Base-by-base conservation (phyloP, 2,797 vertebrate species). In the Argyrosomus regius region DNA sequence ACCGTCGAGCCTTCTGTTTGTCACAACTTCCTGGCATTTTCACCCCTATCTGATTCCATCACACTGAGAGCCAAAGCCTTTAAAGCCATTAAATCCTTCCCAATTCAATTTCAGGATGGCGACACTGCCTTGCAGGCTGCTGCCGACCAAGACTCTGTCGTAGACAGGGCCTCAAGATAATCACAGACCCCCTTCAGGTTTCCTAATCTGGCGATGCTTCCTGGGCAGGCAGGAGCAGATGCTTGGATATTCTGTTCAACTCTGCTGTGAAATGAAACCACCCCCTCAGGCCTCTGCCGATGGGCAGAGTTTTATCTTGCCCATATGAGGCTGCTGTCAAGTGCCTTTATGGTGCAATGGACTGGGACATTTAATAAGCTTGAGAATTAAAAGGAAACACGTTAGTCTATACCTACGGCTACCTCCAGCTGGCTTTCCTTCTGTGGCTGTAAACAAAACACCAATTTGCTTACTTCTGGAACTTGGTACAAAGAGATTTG, bases 41-140 rank as follows among this genome's bases (percentile, higher is more conserved):
- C 81, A 77, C 77, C 52, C 59, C 81, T 81, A 77, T 88, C 88
- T 87, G 88, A 90, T 92, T 91, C 77, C 73, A 78, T 94, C 86
- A 35, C 87, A 85, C 70, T 58, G 77, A 83, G 81, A 86, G 76
- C 75, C 82, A 84, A 86, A 88, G 86, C 82, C 86, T 86, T 87
- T 91, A 91, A 88, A 90, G 72, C 89, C 77, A 80, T 91, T 92
- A 87, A 91, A 87, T 78, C 71, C 74, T 68, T 77, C 82, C 77
- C 73, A 84, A 86, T 92, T 92, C 88, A 85, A 86, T 93, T 91
- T 85, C 77, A 82, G 85, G 75, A 90, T 68, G 74, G 84, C 56
- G 52, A 84, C 82, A 80, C 80, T 68, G 69, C 78, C 81, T 87
- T 50, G 63, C 80, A 72, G 58, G 73, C 76, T 49, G 4, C 61